Evolutionary conservation across 2,888 invertebrate species (phyloP).

Genomic region (Apeira syringaria): DNA sequence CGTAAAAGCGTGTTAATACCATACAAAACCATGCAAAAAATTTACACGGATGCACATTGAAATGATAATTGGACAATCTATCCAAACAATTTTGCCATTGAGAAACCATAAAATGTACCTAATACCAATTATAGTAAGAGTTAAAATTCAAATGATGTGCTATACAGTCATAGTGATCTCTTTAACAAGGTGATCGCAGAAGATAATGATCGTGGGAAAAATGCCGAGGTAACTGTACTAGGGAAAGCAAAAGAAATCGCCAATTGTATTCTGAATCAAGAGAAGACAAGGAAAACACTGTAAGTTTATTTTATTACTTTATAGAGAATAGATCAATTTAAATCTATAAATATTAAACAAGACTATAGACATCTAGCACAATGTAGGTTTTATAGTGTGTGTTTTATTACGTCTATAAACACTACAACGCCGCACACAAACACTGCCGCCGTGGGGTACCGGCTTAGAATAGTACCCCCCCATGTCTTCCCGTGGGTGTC

Average conservation of each 20-base stretch:
- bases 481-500: too few species aligned
- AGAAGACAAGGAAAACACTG: conserved; percentile 5
- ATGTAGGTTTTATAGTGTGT: too few species aligned
- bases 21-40: background rate
- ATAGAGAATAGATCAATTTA: too few species aligned
- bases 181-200: conserved; percentile 34
- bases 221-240: conserved; percentile 57
- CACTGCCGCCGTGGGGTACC: too few species aligned
- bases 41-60: conserved; percentile 1
- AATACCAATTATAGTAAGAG: conserved; percentile 4
- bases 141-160: conserved; percentile 2
- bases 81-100: background rate
- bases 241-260: conserved; percentile 53
- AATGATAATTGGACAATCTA: background rate
- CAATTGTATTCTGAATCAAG: conserved; percentile 51
- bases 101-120: background rate
- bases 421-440: too few species aligned
- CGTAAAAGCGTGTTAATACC: conserved; percentile 4
- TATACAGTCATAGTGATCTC: conserved; percentile 11
- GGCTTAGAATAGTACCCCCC: too few species aligned
- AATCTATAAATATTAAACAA: too few species aligned
- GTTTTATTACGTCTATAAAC: too few species aligned
- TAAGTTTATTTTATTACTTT: background rate
- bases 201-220: conserved; percentile 73
- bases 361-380: too few species aligned